phyloP scores from a whole-genome alignment of 2,797 vertebrate genomes.

The Eupleurogrammus muticus region DNA sequence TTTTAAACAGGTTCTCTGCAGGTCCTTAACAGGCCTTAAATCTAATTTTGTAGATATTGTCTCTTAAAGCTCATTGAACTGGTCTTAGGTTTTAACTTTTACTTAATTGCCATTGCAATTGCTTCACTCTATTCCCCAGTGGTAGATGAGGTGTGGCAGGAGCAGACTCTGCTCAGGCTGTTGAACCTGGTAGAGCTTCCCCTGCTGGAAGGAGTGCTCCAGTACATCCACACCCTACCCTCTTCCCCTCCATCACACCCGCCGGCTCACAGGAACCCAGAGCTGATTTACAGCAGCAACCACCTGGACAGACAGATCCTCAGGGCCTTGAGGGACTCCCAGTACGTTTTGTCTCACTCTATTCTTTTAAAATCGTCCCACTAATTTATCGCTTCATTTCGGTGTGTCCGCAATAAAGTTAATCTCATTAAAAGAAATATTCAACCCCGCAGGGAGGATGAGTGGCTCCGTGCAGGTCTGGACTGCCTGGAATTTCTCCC shows the following conservation, averaged over 20 bases:
- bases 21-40: too few relatives aligned
- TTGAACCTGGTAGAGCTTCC: constrained; percentile 93
- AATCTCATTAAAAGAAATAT: not conserved
- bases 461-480: constrained; percentile 90
- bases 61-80: too few relatives aligned
- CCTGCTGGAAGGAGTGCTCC: constrained; percentile 90
- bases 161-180: constrained; percentile 91
- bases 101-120: too few relatives aligned
- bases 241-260: constrained; percentile 49
- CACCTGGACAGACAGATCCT: constrained; percentile 92
- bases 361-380: not conserved
- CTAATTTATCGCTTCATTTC: not conserved
- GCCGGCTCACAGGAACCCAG: constrained; percentile 70
- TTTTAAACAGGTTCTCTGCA: too few relatives aligned
- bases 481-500: constrained; percentile 93
- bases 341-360: constrained; percentile 79
- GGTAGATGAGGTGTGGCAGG: constrained; percentile 91
- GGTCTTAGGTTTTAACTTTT: too few relatives aligned
- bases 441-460: constrained; percentile 84
- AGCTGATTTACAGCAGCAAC: constrained; percentile 84
- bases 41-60: too few relatives aligned
- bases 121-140: constrained; percentile 74
- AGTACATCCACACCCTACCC: constrained; percentile 68
- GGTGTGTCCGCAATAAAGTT: not conserved
- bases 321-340: constrained; percentile 90